Base-by-base conservation (phyloP, 2,113 vertebrate species). In the Oreotrochilus melanogaster region DNA sequence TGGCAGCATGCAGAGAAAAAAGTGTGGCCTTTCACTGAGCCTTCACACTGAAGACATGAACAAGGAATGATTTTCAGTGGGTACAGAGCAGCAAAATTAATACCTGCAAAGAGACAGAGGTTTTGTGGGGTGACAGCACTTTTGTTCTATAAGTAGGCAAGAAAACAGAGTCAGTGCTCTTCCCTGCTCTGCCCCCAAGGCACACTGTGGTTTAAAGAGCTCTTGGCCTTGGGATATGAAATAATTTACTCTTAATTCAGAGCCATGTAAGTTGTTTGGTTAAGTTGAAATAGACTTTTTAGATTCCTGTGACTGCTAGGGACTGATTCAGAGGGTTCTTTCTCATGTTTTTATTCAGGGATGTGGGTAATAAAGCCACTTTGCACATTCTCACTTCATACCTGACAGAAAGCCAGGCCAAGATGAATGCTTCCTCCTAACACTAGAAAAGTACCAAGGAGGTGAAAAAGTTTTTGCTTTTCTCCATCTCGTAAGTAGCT, bases 181-280 rank as follows among this genome's bases (percentile, higher is more conserved):
- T 10, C 50, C 45, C 27, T 27, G 64, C 47, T 69, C 30, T 72
- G 21, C 53, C 67, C 56, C 50, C 7, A 3, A 8, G 6, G 37
- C 65, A 13, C 47, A 23, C 19, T 48, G 10, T 23, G 22, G 21
- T 50, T 19, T 50, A 21, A 47, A 47, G 18, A 47, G 45, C 45
- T 47, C 89, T 56, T 42, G 72, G 79, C 91, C 88, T 48, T 39
- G 65, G 54, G 47, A 31, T 37, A 17, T 27, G 61, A 71, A 58
- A 61, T 43, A 48, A 75, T 89, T 96, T 75, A 51, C 89, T 91
- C 87, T 94, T 61, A 10, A 78, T 94, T 64, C 73, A 65, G 87
- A 45, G 42, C 65, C 89, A 7, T 3, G n/a, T 25, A 16, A 18
- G 43, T 67, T 51, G 70, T 19, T 60, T 25, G 42, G 78, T 53